These are phyloP conservation scores for Salvator merianae DNA, from an alignment of 2,113 vertebrate species.

Conservation along the genomic window DNA sequence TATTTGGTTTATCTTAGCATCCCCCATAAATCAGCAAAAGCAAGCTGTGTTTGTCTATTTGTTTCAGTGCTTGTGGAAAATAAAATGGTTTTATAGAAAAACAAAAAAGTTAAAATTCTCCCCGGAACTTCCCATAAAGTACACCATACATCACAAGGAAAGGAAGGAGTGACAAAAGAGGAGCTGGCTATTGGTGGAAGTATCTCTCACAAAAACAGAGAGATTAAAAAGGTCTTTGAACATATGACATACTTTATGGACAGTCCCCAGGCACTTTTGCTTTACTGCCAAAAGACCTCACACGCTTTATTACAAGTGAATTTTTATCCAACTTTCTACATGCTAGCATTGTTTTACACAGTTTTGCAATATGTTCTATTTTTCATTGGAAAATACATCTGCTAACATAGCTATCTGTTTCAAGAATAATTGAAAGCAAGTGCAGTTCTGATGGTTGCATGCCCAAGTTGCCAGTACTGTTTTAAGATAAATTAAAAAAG, in stretches of 20 bases:
- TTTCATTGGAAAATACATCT: neutral
- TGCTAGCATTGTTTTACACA: neutral
- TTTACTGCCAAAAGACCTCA: neutral
- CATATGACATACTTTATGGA: neutral
- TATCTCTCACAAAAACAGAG: too few relatives aligned
- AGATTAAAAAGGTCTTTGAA: neutral
- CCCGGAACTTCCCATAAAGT: neutral
- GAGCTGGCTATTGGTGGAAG: neutral
- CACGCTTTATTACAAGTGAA: neutral
- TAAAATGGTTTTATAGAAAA: neutral
- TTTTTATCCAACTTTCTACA: neutral
- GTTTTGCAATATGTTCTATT: neutral
- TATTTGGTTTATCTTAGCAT: neutral
- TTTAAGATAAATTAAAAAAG: neutral
- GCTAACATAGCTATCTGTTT: neutral
- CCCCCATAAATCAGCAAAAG: neutral
- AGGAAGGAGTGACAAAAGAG: neutral
- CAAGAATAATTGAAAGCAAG: too few relatives aligned
- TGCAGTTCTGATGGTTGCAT: too few relatives aligned
- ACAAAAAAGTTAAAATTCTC: neutral
- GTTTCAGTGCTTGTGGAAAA: neutral
- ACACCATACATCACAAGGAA: neutral
- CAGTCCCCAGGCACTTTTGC: neutral
- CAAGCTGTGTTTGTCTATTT: neutral
- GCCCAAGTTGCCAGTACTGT: too few relatives aligned